Base-by-base conservation (phyloP, 2,113 vertebrate species). In the Bettongia penicillata region DNA sequence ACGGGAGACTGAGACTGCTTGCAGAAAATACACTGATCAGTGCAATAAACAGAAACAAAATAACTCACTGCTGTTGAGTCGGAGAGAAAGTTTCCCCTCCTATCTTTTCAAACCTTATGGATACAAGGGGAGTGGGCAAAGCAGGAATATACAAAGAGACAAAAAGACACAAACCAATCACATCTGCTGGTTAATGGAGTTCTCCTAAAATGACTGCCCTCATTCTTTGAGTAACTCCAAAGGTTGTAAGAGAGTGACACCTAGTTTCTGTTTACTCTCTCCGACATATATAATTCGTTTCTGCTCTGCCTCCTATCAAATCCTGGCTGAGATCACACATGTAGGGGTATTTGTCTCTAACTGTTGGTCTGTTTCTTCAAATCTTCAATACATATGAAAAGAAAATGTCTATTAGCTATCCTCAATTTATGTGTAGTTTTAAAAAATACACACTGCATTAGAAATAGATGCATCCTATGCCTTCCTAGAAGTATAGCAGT, bases 1-100 rank as follows among this genome's bases (percentile, higher is more conserved):
- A 91, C 95, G 94, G 61, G 14, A 19, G 91, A 51, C 55, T 93
- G 93, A 95, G 31, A 91, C 89, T n/a, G 91, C 91, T 95, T 93
- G 37, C 55, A 95, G 90, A 53, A 91, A 94, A 94, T 95, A 94
- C 98, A 95, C 96, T 93, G 96, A 97, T 93, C 95, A 96, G 96
- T 90, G 11, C 92, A 96, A 95, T 91, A 93, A 93, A n/a, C 90
- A 92, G 0, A 43, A 49, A 92, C 96, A 97, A 94, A 97, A 97
- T 94, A 91, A 47, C 92, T 95, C 91, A 68, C 48, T 91, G 93
- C 89, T 48, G 94, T 94, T 95, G 97, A 93, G 37, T 94, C 96
- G 53, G 91, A 95, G 22, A 96, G 90, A 28, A 92, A 23, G 47
- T 84, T 31, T 51, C 51, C 9, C 3, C 90, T 10, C 90, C 95